These are phyloP conservation scores for Eupristina koningsbergeri DNA, from an alignment of 1,140 invertebrate genomes.

Conservation along the genomic window DNA sequence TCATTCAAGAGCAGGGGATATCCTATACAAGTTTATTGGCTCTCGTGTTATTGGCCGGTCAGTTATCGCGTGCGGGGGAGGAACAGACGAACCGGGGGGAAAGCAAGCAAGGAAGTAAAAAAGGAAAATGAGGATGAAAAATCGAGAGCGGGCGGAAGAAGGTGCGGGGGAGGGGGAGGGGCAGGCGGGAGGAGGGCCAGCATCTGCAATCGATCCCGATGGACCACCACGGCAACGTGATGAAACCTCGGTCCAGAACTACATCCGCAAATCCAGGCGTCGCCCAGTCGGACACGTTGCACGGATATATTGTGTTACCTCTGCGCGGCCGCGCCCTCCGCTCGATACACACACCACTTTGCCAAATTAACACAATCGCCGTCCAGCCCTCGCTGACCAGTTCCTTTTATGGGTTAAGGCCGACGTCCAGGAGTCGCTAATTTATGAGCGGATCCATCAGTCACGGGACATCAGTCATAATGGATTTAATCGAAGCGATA, in stretches of 20 bases:
- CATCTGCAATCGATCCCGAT: slow-evolving; percentile 40
- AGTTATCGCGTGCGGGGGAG: background rate
- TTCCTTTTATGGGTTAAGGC: too few species aligned
- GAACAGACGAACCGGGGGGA: background rate
- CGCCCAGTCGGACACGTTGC: slow-evolving; percentile 53
- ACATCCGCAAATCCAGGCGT: slow-evolving; percentile 55
- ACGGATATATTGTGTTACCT: background rate
- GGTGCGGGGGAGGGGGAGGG: background rate
- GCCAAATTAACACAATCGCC: background rate
- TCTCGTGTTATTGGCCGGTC: background rate
- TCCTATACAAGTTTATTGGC: background rate
- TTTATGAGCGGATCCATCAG: too few species aligned
- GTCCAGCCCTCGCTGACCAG: too few species aligned
- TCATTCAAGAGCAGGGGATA: background rate
- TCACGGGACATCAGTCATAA: background rate
- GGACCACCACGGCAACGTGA: too few species aligned
- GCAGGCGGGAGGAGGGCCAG: background rate
- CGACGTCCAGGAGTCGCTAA: too few species aligned
- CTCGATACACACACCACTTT: background rate
- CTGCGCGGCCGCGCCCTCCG: slow-evolving; percentile 4
- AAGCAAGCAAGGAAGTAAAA: background rate
- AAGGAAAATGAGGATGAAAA: slow-evolving; percentile 16
- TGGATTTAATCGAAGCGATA: too few species aligned
- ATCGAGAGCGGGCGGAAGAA: background rate
- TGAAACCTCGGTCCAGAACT: slow-evolving; percentile 12